Base-by-base conservation (phyloP, 2,797 vertebrate genomes). In the Threskiornis aethiopicus region DNA sequence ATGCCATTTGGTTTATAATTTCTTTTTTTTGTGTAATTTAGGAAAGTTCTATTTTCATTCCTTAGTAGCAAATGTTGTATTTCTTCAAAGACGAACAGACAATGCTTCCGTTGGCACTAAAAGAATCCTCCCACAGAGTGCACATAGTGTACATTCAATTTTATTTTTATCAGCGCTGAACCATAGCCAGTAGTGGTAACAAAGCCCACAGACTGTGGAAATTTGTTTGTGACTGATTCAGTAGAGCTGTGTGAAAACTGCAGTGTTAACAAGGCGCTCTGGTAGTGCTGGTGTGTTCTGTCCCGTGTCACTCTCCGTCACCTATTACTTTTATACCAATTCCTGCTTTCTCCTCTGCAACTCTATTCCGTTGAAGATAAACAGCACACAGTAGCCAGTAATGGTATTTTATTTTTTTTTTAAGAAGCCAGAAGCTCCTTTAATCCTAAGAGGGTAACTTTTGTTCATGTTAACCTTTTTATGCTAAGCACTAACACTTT, bases 11-110 rank as follows among this genome's bases (percentile, higher is more conserved):
- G 83, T 88, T 92, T 90, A 52, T 82, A 51, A 82, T 90, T 81
- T 44, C 44, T 65, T 33, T 37, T 44, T 44, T 72, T 35, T n/a
- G 79, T 90, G 83, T 90, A 89, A 95, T 95, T 95, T 89, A 89
- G 85, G 93, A 78, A 93, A 57, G 76, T 73, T 88, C 95, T 95
- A 91, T 96, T 96, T 97, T 95, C 77, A 87, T 46, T 87, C 62
- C 91, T 94, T 7, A 41, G 85, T 35, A 90, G 94, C 91, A 91
- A 96, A 71, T 8, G 94, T 78, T 93, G 83, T 26, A 22, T 52
- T 78, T 55, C 94, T 84, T 5, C 84, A 67, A 42, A 64, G 83
- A 59, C 0, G 26, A 96, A 49, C 91, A 96, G 85, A 95, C 91
- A 95, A 81, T 91, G 93, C 91, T 96, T 96, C 96, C 87, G 17